Conservation (phyloP, 2,113 vertebrate genomes). For the Apteryx owenii region DNA sequence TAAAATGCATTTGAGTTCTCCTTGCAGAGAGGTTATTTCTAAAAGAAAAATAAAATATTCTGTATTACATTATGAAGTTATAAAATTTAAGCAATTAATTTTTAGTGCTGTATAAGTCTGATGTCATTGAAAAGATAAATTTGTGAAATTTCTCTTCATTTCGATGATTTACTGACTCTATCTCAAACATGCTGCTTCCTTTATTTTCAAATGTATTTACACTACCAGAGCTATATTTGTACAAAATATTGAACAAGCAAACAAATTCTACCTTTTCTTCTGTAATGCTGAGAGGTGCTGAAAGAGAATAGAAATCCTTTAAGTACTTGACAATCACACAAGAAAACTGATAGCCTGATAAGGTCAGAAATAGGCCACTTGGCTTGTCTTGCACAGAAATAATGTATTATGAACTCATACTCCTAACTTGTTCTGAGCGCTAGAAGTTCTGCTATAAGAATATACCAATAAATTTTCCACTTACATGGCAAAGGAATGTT, state of each 20-base stretch:
- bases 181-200: not conserved
- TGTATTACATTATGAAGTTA: conserved; percentile 39
- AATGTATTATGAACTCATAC: not conserved
- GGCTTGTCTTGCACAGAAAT: conserved; percentile 1
- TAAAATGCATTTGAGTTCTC: conserved; percentile 51
- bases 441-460: not conserved
- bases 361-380: not conserved
- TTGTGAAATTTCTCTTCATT: not conserved
- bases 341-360: not conserved
- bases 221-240: not conserved
- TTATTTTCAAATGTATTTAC: not conserved
- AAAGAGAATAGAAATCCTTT: not conserved
- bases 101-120: conserved; percentile 33
- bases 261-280: not conserved
- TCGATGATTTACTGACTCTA: not conserved
- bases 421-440: not conserved
- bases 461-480: conserved; percentile 6
- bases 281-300: not conserved
- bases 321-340: not conserved
- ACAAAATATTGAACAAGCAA: not conserved
- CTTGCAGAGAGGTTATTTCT: conserved; percentile 7
- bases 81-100: conserved; percentile 36
- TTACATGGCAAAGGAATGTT: not conserved
- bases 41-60: conserved; percentile 42
- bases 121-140: conserved; percentile 22